Conservation (phyloP, 2,888 invertebrate species). For the Physocephala rufipes region DNA sequence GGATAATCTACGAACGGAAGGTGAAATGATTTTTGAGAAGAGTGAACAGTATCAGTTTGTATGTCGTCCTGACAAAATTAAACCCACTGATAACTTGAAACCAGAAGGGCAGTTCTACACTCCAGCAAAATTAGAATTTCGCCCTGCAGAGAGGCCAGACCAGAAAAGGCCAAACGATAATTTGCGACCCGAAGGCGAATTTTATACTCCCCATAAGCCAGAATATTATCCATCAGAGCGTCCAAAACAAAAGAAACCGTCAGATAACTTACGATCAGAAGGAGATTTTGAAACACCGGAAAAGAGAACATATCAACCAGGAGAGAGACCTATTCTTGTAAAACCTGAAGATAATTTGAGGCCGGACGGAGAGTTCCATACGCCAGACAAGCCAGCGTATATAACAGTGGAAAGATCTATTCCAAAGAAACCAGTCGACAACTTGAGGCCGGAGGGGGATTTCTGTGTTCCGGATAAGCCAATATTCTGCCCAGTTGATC, state of each 20-base stretch:
- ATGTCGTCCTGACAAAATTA: background rate
- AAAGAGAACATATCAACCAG: conserved; percentile 67
- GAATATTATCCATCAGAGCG: conserved; percentile 65
- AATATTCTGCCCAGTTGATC: conserved; percentile 67
- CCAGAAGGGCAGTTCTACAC: conserved; percentile 14
- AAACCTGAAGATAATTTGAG: conserved; percentile 67
- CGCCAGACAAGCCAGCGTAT: conserved; percentile 64
- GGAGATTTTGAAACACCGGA: conserved; percentile 66
- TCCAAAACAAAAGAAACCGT: conserved; percentile 66
- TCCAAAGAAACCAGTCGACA: conserved; percentile 66
- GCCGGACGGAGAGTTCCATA: conserved; percentile 67
- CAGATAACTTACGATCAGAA: conserved; percentile 67
- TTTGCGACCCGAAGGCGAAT: conserved; percentile 51
- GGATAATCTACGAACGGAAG: background rate
- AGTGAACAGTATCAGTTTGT: background rate
- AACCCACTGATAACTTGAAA: conserved; percentile 11
- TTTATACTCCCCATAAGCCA: conserved; percentile 51
- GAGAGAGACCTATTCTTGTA: conserved; percentile 67
- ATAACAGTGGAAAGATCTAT: conserved; percentile 67
- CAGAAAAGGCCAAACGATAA: conserved; percentile 68
- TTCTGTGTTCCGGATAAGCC: conserved; percentile 67
- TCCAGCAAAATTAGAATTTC: conserved; percentile 50
- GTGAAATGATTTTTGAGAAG: background rate
- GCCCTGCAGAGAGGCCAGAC: conserved; percentile 67
- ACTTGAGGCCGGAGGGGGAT: conserved; percentile 70